Percentiles rank a stretch among this genome's conserved stretches.
These are phyloP conservation scores for Euborellia annulipes DNA, from an alignment of 1,140 invertebrate genomes.

Conservation along the genomic window DNA sequence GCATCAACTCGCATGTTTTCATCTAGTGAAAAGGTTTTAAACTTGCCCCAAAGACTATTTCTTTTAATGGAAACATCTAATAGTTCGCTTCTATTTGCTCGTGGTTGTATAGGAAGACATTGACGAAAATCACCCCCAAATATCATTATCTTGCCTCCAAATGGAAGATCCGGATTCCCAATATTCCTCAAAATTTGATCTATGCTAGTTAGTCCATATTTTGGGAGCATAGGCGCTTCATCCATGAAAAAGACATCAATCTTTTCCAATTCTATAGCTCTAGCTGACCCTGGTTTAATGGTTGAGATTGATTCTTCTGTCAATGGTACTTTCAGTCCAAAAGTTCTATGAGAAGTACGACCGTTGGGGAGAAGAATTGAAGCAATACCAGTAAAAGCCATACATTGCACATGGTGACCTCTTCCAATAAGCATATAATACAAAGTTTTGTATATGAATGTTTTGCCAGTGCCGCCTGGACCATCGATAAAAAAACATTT, in stretches of 20 bases:
- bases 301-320: conserved; percentile 12
- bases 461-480: too few species aligned
- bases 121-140: too few species aligned
- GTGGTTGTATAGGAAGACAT: too few species aligned
- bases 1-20: background rate
- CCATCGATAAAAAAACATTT: background rate
- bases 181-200: too few species aligned
- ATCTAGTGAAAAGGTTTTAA: conserved; percentile 9
- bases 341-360: conserved; percentile 13
- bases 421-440: background rate
- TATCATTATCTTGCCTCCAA: too few species aligned
- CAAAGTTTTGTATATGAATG: too few species aligned
- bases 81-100: too few species aligned
- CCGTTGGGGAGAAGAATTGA: conserved; percentile 13
- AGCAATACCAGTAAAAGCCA: conserved; percentile 5
- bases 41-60: conserved; percentile 9
- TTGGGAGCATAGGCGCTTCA: too few species aligned
- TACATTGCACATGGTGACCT: conserved; percentile 11
- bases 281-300: conserved; percentile 19
- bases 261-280: conserved; percentile 9
- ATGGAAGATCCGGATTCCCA: too few species aligned
- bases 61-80: conserved; percentile 11
- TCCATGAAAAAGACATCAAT: conserved; percentile 6
- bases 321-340: conserved; percentile 13
- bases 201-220: too few species aligned